phyloP scores from a whole-genome alignment of 2,113 vertebrate genomes.

The Festucalex cinctus region DNA sequence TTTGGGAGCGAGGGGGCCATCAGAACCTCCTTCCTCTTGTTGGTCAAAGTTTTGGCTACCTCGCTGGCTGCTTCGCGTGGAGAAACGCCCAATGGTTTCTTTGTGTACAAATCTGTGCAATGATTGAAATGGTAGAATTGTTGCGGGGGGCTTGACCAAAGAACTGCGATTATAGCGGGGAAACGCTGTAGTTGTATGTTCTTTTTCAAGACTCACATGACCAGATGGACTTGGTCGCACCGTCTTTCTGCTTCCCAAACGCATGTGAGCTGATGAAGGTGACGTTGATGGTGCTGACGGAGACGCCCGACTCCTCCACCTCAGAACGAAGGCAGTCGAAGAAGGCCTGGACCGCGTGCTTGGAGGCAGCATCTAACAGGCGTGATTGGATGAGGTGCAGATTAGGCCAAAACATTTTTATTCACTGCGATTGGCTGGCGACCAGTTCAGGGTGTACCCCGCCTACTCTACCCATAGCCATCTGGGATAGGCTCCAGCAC shows the following conservation, averaged over 20 bases:
- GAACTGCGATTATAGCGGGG: too few species aligned
- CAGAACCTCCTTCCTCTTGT: conserved; percentile 85
- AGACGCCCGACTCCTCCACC: conserved; percentile 87
- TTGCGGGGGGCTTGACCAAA: not conserved
- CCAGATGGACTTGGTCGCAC: conserved; percentile 51
- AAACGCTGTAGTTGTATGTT: not conserved
- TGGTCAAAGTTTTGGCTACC: conserved; percentile 78
- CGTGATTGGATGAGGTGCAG: not conserved
- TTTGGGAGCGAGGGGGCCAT: conserved; percentile 85
- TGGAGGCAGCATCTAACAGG: conserved; percentile 86
- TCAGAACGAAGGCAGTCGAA: conserved; percentile 92
- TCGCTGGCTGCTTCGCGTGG: conserved; percentile 79
- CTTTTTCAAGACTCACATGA: conserved; percentile 48
- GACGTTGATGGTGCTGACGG: conserved; percentile 86
- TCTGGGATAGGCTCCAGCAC: too few species aligned
- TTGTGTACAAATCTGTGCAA: conserved; percentile 79
- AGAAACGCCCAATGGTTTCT: conserved; percentile 75
- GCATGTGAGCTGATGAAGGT: conserved; percentile 79
- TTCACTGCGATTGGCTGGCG: too few species aligned
- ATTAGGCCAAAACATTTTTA: not conserved
- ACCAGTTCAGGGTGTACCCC: too few species aligned
- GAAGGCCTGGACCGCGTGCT: conserved; percentile 90
- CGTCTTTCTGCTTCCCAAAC: not conserved
- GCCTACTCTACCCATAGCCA: too few species aligned
- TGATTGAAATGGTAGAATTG: not conserved